These are phyloP conservation scores for Onychomys leucogaster DNA, from an alignment of 2,797 vertebrate genomes.

Conservation along the genomic window DNA sequence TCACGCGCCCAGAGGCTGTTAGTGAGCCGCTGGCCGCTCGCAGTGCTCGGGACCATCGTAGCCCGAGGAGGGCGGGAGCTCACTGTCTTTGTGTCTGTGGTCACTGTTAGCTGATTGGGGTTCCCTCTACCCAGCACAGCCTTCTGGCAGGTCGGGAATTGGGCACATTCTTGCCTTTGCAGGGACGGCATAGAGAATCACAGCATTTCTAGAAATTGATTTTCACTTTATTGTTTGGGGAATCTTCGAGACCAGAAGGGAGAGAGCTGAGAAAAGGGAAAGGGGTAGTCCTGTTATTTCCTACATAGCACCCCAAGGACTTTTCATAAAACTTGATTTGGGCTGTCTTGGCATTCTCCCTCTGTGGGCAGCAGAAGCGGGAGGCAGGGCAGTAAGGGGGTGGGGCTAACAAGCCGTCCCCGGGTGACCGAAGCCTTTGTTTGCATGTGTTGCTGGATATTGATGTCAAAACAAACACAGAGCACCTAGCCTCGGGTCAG, in stretches of 20 bases:
- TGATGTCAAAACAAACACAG: constrained; percentile 43
- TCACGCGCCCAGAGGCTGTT: constrained; percentile 84
- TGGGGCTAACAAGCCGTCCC: background rate
- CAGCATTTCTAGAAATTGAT: constrained; percentile 40
- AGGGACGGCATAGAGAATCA: background rate
- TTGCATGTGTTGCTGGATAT: constrained; percentile 30
- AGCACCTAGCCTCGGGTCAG: constrained; percentile 33
- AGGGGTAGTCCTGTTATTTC: constrained; percentile 59
- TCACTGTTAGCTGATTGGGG: constrained; percentile 70
- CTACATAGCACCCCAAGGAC: constrained; percentile 46
- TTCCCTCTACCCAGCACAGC: background rate
- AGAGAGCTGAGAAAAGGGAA: background rate
- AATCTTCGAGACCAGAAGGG: background rate
- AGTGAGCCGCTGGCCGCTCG: constrained; percentile 83
- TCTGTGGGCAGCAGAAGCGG: background rate
- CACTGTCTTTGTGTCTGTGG: constrained; percentile 83
- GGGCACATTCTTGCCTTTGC: background rate
- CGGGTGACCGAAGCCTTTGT: constrained; percentile 57
- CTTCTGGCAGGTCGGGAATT: constrained; percentile 14
- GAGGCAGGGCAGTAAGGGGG: background rate
- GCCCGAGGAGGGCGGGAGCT: background rate
- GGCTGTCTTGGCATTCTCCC: constrained; percentile 57
- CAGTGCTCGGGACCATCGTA: constrained; percentile 81
- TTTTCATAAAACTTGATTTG: background rate
- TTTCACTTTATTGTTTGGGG: constrained; percentile 37